Conservation (phyloP, 92 coral and sea anemone species). For the Bergia sp. region DNA sequence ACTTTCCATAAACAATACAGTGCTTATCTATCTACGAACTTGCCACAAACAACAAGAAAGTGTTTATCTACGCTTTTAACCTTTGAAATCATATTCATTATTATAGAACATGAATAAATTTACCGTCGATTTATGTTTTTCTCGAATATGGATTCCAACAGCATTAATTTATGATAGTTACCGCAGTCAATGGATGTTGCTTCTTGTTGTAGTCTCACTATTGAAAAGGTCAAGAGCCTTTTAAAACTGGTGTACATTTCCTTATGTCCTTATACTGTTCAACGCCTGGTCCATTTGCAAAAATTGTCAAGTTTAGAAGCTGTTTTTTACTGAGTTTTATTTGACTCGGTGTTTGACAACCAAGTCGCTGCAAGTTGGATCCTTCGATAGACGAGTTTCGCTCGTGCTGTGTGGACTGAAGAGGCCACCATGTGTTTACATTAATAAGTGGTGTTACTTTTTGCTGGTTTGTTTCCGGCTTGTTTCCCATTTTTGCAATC, state of each 20-base stretch:
- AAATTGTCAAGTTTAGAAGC: background rate
- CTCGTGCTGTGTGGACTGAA: no score
- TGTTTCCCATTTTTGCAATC: background rate
- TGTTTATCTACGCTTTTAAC: background rate
- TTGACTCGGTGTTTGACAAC: no score
- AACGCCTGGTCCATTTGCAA: background rate
- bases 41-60: background rate
- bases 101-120: background rate
- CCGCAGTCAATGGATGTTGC: background rate
- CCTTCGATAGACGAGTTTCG: no score
- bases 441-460: no score
- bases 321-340: no score
- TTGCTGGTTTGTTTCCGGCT: background rate
- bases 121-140: background rate
- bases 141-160: no score
- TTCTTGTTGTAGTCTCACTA: background rate
- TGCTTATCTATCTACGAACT: background rate
- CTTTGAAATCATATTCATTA: background rate
- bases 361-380: no score
- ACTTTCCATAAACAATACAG: background rate
- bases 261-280: background rate
- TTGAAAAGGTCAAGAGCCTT: conserved; percentile 11
- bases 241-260: background rate
- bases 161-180: background rate
- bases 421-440: no score